phyloP scores from a whole-genome alignment of 2,888 invertebrate genomes.

The Ochlodes sylvanus region DNA sequence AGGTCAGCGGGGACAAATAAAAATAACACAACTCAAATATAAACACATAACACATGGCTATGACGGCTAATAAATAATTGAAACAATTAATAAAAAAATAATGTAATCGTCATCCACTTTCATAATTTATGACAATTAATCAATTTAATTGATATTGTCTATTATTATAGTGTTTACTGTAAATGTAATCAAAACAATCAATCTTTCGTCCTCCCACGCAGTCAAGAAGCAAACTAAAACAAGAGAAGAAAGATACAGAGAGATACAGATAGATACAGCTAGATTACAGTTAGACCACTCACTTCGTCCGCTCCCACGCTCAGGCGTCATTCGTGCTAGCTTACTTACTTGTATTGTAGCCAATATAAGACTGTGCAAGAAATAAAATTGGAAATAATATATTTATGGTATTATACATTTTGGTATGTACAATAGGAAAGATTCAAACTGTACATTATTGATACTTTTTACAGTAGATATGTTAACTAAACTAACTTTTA shows the following conservation, averaged over 20 bases:
- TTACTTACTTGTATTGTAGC: conserved; percentile 85
- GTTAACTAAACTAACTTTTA: conserved; percentile 83
- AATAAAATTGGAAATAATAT: conserved; percentile 88
- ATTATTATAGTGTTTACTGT: conserved; percentile 30
- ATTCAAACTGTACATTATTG: conserved; percentile 82
- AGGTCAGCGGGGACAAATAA: conserved; percentile 88
- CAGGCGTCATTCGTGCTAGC: conserved; percentile 69
- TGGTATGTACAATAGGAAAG: conserved; percentile 81
- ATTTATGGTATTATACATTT: conserved; percentile 81
- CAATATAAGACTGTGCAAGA: conserved; percentile 88
- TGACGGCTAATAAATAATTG: conserved; percentile 79
- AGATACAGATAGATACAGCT: too few relatives aligned
- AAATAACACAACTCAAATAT: conserved; percentile 85
- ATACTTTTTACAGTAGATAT: conserved; percentile 78
- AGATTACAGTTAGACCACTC: conserved; percentile 62
- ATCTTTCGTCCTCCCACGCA: conserved; percentile 70
- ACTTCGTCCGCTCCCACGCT: conserved; percentile 66
- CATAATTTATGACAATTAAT: conserved; percentile 58
- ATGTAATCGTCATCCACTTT: conserved; percentile 68
- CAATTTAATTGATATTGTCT: conserved; percentile 43
- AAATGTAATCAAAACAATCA: conserved; percentile 48
- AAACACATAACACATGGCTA: conserved; percentile 73
- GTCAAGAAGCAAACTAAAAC: conserved; percentile 78
- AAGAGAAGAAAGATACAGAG: conserved; percentile 66
- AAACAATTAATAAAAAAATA: conserved; percentile 72